A percentile compares a stretch with the other conserved stretches of the same genome.
Conservation (phyloP, 2,113 vertebrate genomes). For the Chrysochloris asiatica region DNA sequence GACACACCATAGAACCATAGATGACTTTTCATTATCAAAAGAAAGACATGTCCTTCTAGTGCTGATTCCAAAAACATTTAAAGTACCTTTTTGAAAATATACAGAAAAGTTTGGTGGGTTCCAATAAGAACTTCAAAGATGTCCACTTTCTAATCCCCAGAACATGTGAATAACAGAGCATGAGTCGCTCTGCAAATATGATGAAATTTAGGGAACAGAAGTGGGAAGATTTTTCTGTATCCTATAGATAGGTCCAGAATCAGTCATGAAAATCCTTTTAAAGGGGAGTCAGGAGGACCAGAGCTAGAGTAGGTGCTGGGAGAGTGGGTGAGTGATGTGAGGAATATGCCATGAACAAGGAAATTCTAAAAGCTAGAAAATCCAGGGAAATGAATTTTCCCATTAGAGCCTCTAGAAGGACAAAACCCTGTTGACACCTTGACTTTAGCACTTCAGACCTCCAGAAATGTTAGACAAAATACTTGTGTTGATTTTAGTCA, state of each 20-base stretch:
- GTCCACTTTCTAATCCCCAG: neutral
- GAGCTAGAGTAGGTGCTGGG: fast-evolving
- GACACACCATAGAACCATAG: neutral
- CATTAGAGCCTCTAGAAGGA: neutral
- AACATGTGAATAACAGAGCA: neutral
- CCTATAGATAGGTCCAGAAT: neutral
- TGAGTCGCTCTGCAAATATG: neutral
- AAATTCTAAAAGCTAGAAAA: neutral
- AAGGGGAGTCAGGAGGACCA: neutral
- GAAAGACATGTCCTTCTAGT: neutral
- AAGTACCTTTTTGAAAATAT: neutral
- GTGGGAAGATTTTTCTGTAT: neutral
- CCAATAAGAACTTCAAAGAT: too few species aligned
- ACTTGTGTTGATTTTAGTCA: neutral
- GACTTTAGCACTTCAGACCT: neutral
- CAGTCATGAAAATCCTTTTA: fast-evolving
- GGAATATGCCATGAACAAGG: neutral
- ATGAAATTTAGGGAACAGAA: neutral
- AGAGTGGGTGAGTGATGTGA: neutral
- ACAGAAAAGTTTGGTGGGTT: too few species aligned
- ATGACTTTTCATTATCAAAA: neutral
- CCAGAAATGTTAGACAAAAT: neutral
- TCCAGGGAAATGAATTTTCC: neutral
- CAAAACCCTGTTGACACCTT: neutral
- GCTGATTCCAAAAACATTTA: neutral